phyloP scores from a whole-genome alignment of 2,113 vertebrate species.

The Nettapus auritus region DNA sequence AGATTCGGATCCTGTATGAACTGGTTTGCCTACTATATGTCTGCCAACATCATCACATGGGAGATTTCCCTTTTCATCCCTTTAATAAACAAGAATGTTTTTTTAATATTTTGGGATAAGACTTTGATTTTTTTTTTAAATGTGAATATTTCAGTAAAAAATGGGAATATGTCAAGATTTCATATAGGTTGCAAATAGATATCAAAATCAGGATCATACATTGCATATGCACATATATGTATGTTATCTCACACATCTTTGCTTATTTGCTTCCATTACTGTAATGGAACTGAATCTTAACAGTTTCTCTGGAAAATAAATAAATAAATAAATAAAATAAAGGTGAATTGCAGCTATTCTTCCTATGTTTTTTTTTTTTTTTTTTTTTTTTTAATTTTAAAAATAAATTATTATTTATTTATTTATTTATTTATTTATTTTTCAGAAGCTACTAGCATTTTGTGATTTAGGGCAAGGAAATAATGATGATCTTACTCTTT shows the following conservation, averaged over 20 bases:
- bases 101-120: not conserved
- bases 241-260: not conserved
- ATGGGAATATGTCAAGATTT: not conserved
- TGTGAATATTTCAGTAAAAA: not conserved
- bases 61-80: constrained; percentile 91
- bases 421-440: too few species aligned
- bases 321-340: too few species aligned
- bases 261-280: not conserved
- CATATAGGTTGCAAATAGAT: not conserved
- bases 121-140: not conserved
- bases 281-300: not conserved
- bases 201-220: not conserved
- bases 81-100: constrained; percentile 56
- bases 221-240: not conserved
- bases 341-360: not conserved
- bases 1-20: constrained; percentile 94
- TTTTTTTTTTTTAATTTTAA: not conserved
- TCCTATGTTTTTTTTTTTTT: not conserved
- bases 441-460: not conserved
- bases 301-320: not conserved
- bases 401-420: too few species aligned
- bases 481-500: not conserved
- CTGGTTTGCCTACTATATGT: constrained; percentile 84
- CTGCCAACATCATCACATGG: constrained; percentile 88
- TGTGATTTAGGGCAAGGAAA: not conserved